Percentiles rank a stretch among this genome's conserved stretches.
These are phyloP conservation scores for Salminus brasiliensis DNA, from an alignment of 2,113 vertebrate genomes.

Conservation along the genomic window DNA sequence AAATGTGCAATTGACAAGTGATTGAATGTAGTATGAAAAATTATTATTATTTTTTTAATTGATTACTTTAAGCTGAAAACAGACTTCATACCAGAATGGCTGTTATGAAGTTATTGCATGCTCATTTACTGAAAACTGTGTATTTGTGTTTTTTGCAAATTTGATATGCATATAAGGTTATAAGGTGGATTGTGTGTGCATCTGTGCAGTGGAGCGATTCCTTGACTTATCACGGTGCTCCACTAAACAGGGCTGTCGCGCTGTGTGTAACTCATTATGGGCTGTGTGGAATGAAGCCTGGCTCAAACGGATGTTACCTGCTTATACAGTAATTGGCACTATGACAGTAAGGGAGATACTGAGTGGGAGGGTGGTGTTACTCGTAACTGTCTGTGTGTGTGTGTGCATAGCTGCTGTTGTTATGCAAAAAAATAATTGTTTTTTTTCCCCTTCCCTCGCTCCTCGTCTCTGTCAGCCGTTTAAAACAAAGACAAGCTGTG, in stretches of 20 bases:
- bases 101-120: too few species aligned
- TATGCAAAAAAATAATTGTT: slow-evolving; percentile 56
- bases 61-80: too few species aligned
- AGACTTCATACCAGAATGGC: too few species aligned
- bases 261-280: slow-evolving; percentile 44
- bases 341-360: slow-evolving; percentile 62
- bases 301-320: slow-evolving; percentile 56
- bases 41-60: too few species aligned
- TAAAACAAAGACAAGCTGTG: slow-evolving; percentile 25
- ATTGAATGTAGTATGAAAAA: too few species aligned
- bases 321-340: slow-evolving; percentile 49
- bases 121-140: too few species aligned
- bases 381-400: slow-evolving; percentile 33
- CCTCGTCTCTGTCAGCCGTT: slow-evolving; percentile 32
- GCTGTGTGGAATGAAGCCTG: slow-evolving; percentile 42
- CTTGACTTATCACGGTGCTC: slow-evolving; percentile 20
- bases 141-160: too few species aligned
- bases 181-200: not conserved
- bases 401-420: slow-evolving; percentile 53
- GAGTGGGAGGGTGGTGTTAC: slow-evolving; percentile 55
- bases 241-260: slow-evolving; percentile 51
- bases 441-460: slow-evolving; percentile 24
- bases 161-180: slow-evolving; percentile 18
- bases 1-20: too few species aligned
- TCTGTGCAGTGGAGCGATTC: slow-evolving; percentile 27